Evolutionary conservation across 2,113 vertebrate species (phyloP).

Genomic region (Scytalopus superciliaris): DNA sequence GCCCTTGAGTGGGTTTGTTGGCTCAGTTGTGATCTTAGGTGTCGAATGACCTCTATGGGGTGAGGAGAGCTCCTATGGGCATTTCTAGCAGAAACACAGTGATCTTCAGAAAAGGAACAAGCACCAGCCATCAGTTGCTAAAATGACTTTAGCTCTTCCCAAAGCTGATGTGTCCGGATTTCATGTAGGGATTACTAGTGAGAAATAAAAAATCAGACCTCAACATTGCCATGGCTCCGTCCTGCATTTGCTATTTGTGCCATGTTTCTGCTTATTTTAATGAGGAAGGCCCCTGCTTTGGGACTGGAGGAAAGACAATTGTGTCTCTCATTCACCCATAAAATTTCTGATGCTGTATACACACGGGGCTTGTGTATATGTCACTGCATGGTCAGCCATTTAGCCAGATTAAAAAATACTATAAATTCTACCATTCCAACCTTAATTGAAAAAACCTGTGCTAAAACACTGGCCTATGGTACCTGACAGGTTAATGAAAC

Average conservation of each 20-base stretch:
- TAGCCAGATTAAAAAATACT: not conserved
- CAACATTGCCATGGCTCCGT: not conserved
- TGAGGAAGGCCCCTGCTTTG: not conserved
- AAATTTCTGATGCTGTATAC: not conserved
- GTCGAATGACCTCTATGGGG: not conserved
- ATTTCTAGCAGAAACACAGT: not conserved
- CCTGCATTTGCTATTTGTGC: not conserved
- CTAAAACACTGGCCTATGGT: not conserved
- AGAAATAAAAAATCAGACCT: not conserved
- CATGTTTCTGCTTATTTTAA: not conserved
- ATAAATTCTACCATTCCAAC: not conserved
- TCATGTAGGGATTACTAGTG: not conserved
- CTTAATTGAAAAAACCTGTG: not conserved
- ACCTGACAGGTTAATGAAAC: conserved; percentile 68
- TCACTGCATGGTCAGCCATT: not conserved
- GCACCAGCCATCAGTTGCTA: not conserved
- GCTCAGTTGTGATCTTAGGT: not conserved
- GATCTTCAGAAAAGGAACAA: not conserved
- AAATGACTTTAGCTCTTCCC: not conserved
- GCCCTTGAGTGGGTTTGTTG: not conserved
- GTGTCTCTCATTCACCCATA: not conserved
- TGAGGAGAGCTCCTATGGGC: not conserved
- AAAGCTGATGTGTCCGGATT: not conserved
- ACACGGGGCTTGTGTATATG: not conserved
- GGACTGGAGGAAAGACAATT: not conserved